Percentiles rank a stretch among this genome's conserved stretches.
These are phyloP conservation scores for Temnothorax nylanderi DNA, from an alignment of 1,140 invertebrate genomes.

Conservation along the genomic window DNA sequence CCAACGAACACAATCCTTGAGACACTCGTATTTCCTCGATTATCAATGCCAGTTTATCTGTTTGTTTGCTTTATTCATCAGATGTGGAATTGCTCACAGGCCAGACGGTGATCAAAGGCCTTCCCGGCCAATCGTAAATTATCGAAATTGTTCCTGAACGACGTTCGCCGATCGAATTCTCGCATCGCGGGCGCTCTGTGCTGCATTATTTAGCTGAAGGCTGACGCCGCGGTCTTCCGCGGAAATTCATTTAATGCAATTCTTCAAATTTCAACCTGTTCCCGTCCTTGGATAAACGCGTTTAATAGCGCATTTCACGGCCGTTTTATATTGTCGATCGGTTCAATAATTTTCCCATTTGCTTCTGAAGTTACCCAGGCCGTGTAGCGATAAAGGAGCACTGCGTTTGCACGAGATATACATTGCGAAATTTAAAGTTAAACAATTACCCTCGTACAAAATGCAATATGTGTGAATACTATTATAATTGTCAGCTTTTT, in stretches of 20 bases:
- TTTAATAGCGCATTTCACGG: neutral
- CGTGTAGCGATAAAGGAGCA: neutral
- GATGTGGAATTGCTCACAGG: neutral
- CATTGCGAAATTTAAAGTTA: neutral
- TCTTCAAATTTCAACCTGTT: conserved; percentile 36
- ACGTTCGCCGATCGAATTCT: conserved; percentile 27
- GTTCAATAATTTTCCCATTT: neutral
- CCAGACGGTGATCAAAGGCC: conserved; percentile 10
- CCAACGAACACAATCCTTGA: conserved; percentile 20
- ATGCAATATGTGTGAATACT: neutral
- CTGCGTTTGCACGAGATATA: neutral
- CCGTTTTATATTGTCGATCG: neutral
- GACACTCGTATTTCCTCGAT: neutral
- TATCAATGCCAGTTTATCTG: conserved; percentile 19
- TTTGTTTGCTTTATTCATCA: conserved; percentile 27
- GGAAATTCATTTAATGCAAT: neutral
- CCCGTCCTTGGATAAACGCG: neutral
- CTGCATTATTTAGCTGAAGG: conserved; percentile 38
- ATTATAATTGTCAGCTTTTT: neutral
- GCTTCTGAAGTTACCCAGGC: neutral
- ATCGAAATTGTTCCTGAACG: conserved; percentile 33
- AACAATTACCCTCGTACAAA: neutral
- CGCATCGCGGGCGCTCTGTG: neutral
- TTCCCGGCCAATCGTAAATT: conserved; percentile 20
- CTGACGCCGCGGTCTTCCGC: neutral